A percentile compares a stretch with the other conserved stretches of the same genome.
These are phyloP conservation scores for Balearica regulorum DNA, from an alignment of 2,797 vertebrate genomes.

Conservation along the genomic window DNA sequence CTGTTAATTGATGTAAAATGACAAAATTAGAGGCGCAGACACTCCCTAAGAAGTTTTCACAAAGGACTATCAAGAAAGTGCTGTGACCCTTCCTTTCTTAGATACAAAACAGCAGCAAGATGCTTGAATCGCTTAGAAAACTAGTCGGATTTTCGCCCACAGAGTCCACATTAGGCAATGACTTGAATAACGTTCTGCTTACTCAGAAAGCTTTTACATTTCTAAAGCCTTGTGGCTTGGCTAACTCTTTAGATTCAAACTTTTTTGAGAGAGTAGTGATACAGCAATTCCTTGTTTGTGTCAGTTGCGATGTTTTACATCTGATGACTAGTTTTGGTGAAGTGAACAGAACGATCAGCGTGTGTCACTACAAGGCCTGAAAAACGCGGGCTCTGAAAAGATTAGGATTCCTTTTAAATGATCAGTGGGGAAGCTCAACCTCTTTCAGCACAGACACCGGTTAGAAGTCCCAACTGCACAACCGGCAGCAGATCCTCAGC, in stretches of 20 bases:
- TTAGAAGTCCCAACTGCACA: not conserved
- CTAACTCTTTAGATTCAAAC: not conserved
- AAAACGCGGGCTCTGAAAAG: not conserved
- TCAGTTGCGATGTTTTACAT: not conserved
- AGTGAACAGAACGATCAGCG: not conserved
- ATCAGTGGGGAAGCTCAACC: not conserved
- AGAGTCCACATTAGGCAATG: rapidly evolving
- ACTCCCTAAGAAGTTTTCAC: not conserved
- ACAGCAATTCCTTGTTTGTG: not conserved
- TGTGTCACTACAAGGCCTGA: not conserved
- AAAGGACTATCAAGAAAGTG: not conserved
- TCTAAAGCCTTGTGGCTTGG: slow-evolving; percentile 1
- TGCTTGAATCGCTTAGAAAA: not conserved
- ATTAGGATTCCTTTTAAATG: not conserved
- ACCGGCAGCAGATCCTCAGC: not conserved
- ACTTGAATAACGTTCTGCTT: not conserved
- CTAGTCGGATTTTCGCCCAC: not conserved
- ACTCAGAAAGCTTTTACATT: not conserved
- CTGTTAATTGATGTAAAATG: not conserved
- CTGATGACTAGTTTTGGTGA: not conserved
- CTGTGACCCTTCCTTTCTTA: not conserved
- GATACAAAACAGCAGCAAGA: not conserved
- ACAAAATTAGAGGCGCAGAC: not conserved
- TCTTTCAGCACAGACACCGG: not conserved
- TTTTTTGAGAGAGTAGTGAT: not conserved